Evolutionary conservation across 2,797 vertebrate species (phyloP).

Genomic region (Ptychobarbus kaznakovi): DNA sequence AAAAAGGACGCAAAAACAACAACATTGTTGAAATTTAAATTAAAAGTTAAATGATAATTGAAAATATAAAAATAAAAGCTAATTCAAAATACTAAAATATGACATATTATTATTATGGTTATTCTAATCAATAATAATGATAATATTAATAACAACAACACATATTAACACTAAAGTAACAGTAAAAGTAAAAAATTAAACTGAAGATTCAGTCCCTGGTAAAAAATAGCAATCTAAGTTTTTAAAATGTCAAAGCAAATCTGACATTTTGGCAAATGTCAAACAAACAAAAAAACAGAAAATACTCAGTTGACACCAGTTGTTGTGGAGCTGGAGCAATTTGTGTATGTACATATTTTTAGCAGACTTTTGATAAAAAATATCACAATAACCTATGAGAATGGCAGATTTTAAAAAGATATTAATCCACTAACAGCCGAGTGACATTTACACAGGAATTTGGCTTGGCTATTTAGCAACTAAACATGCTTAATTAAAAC

Average conservation of each 20-base stretch:
- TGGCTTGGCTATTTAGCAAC: constrained; percentile 1
- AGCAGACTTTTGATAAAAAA: not conserved
- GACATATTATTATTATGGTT: not conserved
- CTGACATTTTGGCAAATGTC: constrained; percentile 16
- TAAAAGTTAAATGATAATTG: not conserved
- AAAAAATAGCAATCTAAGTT: not conserved
- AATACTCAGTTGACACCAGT: not conserved
- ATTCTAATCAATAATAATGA: not conserved
- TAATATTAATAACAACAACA: no score
- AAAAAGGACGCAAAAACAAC: not conserved
- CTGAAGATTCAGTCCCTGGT: not conserved
- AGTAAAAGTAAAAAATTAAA: not conserved
- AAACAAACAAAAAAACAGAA: not conserved
- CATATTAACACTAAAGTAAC: not conserved
- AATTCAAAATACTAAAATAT: not conserved
- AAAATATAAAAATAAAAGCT: not conserved
- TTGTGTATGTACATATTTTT: not conserved
- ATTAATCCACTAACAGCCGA: not conserved
- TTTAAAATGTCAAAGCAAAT: not conserved
- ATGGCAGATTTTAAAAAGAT: not conserved
- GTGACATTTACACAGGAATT: constrained; percentile 27
- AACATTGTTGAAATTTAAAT: not conserved
- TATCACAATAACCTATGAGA: not conserved
- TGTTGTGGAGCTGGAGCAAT: not conserved
- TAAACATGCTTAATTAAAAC: constrained; percentile 14